A percentile compares a stretch with the other conserved stretches of the same genome.
These are phyloP conservation scores for Stylophora pistillata DNA, from an alignment of 64 coral and sea anemone genomes.

Conservation along the genomic window DNA sequence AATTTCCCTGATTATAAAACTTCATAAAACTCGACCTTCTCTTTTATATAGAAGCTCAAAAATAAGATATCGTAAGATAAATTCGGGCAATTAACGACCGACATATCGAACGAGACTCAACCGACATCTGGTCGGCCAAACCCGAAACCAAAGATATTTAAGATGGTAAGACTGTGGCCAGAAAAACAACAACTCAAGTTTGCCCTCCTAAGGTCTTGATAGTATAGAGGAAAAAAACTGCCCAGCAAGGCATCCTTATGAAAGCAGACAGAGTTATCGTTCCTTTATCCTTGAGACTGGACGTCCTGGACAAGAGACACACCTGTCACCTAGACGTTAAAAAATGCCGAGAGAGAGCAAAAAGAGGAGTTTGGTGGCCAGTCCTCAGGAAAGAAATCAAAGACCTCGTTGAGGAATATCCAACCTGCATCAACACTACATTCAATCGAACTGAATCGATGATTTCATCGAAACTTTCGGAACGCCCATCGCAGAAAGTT, in stretches of 20 bases:
- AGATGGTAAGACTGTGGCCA: too few species aligned
- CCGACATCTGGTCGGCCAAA: too few species aligned
- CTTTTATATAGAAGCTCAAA: too few species aligned
- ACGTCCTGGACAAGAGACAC: slow-evolving; percentile 52
- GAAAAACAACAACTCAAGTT: background rate
- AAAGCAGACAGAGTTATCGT: slow-evolving; percentile 52
- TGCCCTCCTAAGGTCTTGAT: slow-evolving; percentile 19
- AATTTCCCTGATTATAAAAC: too few species aligned
- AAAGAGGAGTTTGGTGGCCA: slow-evolving; percentile 55
- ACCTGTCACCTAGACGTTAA: slow-evolving; percentile 48
- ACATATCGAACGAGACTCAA: too few species aligned
- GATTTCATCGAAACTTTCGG: slow-evolving; percentile 28
- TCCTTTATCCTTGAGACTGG: slow-evolving; percentile 39
- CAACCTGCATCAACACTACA: slow-evolving; percentile 34
- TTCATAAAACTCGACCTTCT: too few species aligned
- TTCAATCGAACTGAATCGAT: slow-evolving; percentile 32
- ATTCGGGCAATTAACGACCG: too few species aligned
- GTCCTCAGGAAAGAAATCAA: slow-evolving; percentile 47
- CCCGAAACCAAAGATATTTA: too few species aligned
- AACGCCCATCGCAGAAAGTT: slow-evolving; percentile 60
- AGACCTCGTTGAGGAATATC: slow-evolving; percentile 38
- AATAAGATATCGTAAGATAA: too few species aligned
- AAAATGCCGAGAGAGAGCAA: slow-evolving; percentile 55
- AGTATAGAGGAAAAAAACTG: slow-evolving; percentile 43
- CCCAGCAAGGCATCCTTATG: slow-evolving; percentile 58